Evolutionary conservation across 2,888 invertebrate genomes (phyloP).

Genomic region (Melipona beecheii): DNA sequence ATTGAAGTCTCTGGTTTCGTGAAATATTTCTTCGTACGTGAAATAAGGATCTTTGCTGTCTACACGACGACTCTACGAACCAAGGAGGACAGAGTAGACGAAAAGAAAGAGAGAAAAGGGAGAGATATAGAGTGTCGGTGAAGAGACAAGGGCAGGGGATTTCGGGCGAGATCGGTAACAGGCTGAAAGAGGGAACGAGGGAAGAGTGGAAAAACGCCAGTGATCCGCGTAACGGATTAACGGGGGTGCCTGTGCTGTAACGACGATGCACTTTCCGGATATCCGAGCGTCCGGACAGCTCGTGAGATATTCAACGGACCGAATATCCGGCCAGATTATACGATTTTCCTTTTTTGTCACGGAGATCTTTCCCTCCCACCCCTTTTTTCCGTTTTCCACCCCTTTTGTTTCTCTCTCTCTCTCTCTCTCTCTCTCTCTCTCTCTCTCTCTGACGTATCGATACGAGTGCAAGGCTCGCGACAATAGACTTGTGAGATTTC

Average conservation of each 20-base stretch:
- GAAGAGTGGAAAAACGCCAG: conserved; percentile 57
- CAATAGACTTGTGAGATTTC: background rate
- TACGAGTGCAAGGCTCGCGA: too few species aligned
- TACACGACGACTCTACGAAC: too few species aligned
- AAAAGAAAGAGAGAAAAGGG: background rate
- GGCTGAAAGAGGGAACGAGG: background rate
- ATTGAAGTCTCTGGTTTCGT: too few species aligned
- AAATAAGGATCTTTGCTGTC: too few species aligned
- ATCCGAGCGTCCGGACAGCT: conserved; percentile 69
- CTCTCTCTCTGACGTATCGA: background rate
- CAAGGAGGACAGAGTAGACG: background rate
- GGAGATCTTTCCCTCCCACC: background rate
- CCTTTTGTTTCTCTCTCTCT: background rate
- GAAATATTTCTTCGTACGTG: too few species aligned
- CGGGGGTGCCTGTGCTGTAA: conserved; percentile 62
- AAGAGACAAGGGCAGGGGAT: conserved; percentile 12
- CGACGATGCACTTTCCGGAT: conserved; percentile 72
- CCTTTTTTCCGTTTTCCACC: background rate
- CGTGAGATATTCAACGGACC: conserved; percentile 72
- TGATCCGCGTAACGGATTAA: conserved; percentile 69
- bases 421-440: background rate
- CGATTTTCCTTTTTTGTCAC: conserved; percentile 64
- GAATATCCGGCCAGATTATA: conserved; percentile 71
- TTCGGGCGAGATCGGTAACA: background rate
- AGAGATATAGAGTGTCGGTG: conserved; percentile 20